Base-by-base conservation (phyloP, 2,888 invertebrate genomes). In the Opisthograptis luteolata region DNA sequence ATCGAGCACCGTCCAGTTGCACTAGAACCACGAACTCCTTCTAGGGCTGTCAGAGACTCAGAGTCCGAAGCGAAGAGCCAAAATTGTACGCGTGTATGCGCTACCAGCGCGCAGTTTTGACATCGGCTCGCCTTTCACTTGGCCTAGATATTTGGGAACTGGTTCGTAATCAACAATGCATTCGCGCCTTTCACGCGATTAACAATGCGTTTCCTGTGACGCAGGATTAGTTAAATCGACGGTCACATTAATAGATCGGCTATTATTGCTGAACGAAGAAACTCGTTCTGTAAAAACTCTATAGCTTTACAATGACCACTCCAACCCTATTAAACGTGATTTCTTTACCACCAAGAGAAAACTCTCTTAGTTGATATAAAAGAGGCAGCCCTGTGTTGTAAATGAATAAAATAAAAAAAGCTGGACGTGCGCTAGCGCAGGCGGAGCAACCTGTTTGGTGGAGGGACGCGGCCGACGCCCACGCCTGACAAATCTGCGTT, bases 111-210 rank as follows among this genome's bases (percentile, higher is more conserved):
- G 60, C 62, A 75, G 72, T 85, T 84, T 81, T 81, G 81, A 81
- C 83, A 79, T 71, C 79, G 78, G 70, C 68, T 78, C 79, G 84
- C 89, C 89, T 90, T 90, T 90, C 89, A 88, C 89, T 88, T 79
- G 89, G 82, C 89, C 89, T 81, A 86, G 83, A 87, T 89, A 84
- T 87, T 89, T 87, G 55, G 84, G 81, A 88, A 87, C 88, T 84
- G 83, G 89, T 88, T 84, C 73, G 79, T 76, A 80, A 79, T 80
- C 79, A 84, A 63, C 82, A 84, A 85, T 82, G 80, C 81, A 65
- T 70, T 65, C 59, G 56, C 60, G 64, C 59, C 56, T 58, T 65
- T 70, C 70, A 68, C 68, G 62, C 48, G 68, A 63, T 58, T 61
- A 76, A 78, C 72, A 75, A 79, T 71, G 59, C 62, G 58, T 67